These are phyloP conservation scores for Thyatira batis DNA, from an alignment of 2,888 invertebrate species.

Conservation along the genomic window DNA sequence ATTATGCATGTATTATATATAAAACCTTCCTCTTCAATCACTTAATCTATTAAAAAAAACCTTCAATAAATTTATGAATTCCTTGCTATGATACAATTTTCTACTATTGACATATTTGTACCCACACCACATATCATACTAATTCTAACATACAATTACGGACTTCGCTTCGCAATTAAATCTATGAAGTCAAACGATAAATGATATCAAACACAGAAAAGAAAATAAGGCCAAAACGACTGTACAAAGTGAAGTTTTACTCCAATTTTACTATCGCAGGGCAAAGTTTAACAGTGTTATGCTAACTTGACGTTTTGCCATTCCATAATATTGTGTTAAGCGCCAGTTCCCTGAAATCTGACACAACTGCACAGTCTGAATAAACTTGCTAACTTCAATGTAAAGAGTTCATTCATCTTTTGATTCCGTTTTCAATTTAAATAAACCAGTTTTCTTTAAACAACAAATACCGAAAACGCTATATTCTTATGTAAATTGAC, in stretches of 20 bases:
- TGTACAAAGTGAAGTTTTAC: constrained; percentile 27
- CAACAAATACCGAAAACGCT: background rate
- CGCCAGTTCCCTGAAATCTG: constrained; percentile 63
- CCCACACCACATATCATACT: too few relatives aligned
- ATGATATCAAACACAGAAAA: constrained; percentile 4
- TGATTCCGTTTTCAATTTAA: constrained; percentile 26
- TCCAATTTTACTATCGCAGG: constrained; percentile 45
- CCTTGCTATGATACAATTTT: too few relatives aligned
- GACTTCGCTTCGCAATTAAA: too few relatives aligned
- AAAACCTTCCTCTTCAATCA: too few relatives aligned
- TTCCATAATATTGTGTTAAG: constrained; percentile 73
- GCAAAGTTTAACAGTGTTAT: constrained; percentile 64
- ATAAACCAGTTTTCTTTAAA: background rate
- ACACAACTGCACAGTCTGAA: constrained; percentile 63
- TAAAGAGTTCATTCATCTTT: constrained; percentile 47
- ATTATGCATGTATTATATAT: too few relatives aligned
- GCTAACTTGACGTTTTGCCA: constrained; percentile 64
- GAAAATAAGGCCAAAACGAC: constrained; percentile 5
- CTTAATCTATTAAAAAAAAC: too few relatives aligned
- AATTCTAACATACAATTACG: too few relatives aligned
- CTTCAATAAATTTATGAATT: too few relatives aligned
- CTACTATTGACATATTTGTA: too few relatives aligned
- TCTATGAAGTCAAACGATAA: background rate
- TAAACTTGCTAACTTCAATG: constrained; percentile 59
- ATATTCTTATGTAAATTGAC: too few relatives aligned